Evolutionary conservation across 2,113 vertebrate genomes (phyloP), one percentile per base, ranked within the genome.

Genomic region (Trinectes maculatus): DNA sequence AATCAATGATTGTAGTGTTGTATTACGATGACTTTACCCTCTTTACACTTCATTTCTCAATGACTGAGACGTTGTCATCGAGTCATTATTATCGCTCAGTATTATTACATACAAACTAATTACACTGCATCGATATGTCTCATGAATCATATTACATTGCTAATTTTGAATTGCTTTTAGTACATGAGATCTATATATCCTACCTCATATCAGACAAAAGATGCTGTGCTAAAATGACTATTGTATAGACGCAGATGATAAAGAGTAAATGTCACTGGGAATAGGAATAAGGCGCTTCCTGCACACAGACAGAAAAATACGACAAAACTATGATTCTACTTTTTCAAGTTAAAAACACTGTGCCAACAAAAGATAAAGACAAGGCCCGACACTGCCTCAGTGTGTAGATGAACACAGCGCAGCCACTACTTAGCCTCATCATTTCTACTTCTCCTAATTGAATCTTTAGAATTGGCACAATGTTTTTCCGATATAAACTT

Each of bases 91-190:
- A 48, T 80, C 56, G 55, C 60, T 60, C 72, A 61, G 29, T 61
- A 49, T 69, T 52, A 56, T 65, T 52, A 82, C 69, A 73, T 19
- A 85, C 52, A 87, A n/a, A n/a, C 56, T 52, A 19, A 80, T 68
- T 64, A 61, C 76, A 86, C 68, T 42, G 48, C 52, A 46, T 67
- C 31, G 52, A 77, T 74, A 80, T 80, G 74, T 81, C 61, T 84
- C 55, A 76, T 83, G 69, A 76, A 31, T 71, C 68, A 43, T 56
- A 62, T 78, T 26, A 80, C 84, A 80, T 84, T 84, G 82, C 77
- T 81, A 80, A 58, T 84, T 73, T 75, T 83, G 71, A 64, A 91
- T 89, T 83, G 85, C 88, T 90, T 88, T 69, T 90, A 69, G 62
- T 85, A 87, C 85, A 82, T 80, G 44, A 74, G 22, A 69, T 71